These are phyloP conservation scores for Ichneumoninae sp. DNA, from an alignment of 2,888 invertebrate species.

Conservation along the genomic window DNA sequence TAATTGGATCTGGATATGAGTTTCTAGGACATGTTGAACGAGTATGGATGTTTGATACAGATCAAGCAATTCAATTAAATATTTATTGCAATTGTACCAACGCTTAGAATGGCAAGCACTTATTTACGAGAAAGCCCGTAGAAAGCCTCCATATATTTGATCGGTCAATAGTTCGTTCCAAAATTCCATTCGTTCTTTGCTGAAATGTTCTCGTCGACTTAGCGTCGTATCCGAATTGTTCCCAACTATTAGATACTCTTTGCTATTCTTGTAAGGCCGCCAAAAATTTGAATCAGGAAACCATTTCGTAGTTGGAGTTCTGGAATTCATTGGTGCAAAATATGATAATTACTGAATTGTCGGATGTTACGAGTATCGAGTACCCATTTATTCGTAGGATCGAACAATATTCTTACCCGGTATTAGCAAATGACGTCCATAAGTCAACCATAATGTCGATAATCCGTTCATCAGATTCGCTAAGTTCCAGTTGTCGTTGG, in stretches of 20 bases:
- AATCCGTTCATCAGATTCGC: conserved; percentile 73
- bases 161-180: background rate
- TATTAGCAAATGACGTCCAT: conserved; percentile 82
- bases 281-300: background rate
- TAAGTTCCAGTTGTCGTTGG: conserved; percentile 53
- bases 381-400: background rate
- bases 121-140: no score
- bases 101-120: no score
- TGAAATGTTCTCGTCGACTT: background rate
- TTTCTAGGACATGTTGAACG: no score
- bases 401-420: conserved; percentile 63
- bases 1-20: no score
- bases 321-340: background rate
- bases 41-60: no score
- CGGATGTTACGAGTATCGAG: background rate
- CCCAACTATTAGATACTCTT: background rate
- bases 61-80: no score
- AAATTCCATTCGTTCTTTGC: background rate
- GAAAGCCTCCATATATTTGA: background rate
- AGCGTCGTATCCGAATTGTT: background rate
- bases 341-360: background rate
- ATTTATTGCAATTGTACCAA: no score
- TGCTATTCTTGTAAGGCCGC: background rate
- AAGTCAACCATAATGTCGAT: conserved; percentile 80
- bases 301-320: background rate